Base-by-base conservation (phyloP, 2,797 vertebrate genomes). In the Prunella strophiata region DNA sequence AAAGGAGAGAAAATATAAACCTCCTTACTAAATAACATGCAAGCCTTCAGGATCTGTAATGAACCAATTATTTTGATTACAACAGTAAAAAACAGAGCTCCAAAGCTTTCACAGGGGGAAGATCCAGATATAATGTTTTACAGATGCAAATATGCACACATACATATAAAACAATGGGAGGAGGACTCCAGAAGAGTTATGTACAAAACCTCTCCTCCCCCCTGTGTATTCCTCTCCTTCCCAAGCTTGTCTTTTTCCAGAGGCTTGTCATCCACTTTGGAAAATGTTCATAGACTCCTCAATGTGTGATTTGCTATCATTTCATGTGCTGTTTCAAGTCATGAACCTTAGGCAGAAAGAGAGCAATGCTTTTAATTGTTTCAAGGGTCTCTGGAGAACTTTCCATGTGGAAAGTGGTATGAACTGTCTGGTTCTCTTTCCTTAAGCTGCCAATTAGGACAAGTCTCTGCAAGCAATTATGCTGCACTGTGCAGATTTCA, bases 391-490 rank as follows among this genome's bases (percentile, higher is more conserved):
- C 92, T 8, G 8, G 76, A 91, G 85, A 96, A 93, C 85, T 62
- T 91, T 55, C 68, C 66, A 51, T 38, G 89, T 48, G 63, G 86
- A 75, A 94, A 91, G 26, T 13, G 47, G 27, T 19, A 78, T 73
- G 66, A 94, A 65, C 80, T 65, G 65, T 59, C 89, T 83, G 43
- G 34, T 45, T 50, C 82, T 89, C 55, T 71, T 78, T 91, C 85
- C 83, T 93, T 91, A 93, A 95, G 79, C 74, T 96, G 89, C 94
- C 90, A 92, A 83, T 94, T 96, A 94, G 91, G 72, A 90, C 54
- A 73, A 87, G 73, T 36, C 43, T 95, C 88, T 90, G 76, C 52
- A 93, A 91, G 85, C 87, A 95, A 96, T 95, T 94, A 93, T 0
- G 10, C 38, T 34, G 40, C 0, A 2, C 68, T 71, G 62, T 47